Conservation (phyloP, 2,797 vertebrate genomes). For the Hyperoplus lanceolatus region DNA sequence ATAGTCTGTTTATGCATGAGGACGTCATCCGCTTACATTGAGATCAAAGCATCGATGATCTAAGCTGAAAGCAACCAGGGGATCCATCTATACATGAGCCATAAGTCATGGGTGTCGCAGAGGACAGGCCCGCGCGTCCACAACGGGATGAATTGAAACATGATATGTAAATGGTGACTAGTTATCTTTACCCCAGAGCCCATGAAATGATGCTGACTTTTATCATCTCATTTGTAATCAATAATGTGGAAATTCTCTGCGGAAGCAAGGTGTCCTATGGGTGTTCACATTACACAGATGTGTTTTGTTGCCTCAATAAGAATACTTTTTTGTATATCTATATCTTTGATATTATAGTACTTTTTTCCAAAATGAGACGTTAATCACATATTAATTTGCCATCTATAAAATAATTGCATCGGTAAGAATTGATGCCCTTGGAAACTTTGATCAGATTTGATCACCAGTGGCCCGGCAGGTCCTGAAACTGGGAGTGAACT, state of each 20-base stretch:
- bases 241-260: slow-evolving; percentile 70
- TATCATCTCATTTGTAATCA: slow-evolving; percentile 79
- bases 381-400: too few species aligned
- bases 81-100: slow-evolving; percentile 60
- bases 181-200: slow-evolving; percentile 64
- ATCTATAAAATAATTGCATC: too few species aligned
- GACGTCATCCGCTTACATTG: slow-evolving; percentile 72
- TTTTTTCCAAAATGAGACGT: too few species aligned
- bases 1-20: slow-evolving; percentile 81
- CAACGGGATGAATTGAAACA: slow-evolving; percentile 53
- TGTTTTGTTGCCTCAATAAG: too few species aligned
- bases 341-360: too few species aligned
- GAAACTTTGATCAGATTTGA: too few species aligned
- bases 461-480: too few species aligned
- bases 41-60: slow-evolving; percentile 77
- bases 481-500: slow-evolving; percentile 12
- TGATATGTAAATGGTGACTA: slow-evolving; percentile 67
- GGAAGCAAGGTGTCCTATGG: slow-evolving; percentile 51
- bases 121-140: slow-evolving; percentile 20
- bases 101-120: slow-evolving; percentile 43
- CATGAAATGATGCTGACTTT: slow-evolving; percentile 69
- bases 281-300: slow-evolving; percentile 14
- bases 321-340: too few species aligned
- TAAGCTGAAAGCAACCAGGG: slow-evolving; percentile 53
- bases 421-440: too few species aligned